These are phyloP conservation scores for Holacanthus passer DNA, from an alignment of 2,113 vertebrate genomes.

Conservation along the genomic window DNA sequence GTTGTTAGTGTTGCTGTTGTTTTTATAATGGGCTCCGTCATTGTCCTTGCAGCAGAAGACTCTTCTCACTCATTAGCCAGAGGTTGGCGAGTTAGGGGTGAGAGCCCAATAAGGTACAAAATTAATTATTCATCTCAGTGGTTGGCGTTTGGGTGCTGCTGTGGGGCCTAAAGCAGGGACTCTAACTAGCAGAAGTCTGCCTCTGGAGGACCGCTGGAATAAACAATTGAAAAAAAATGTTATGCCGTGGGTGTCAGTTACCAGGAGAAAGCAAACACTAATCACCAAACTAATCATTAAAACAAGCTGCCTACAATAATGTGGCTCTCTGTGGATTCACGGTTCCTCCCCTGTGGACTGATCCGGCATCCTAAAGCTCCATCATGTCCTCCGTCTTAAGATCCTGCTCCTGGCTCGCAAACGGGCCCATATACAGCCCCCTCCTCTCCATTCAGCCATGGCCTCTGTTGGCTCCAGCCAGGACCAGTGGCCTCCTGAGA, in stretches of 20 bases:
- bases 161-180: constrained; percentile 70
- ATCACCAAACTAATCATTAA: constrained; percentile 80
- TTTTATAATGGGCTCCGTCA: constrained; percentile 70
- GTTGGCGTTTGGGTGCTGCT: constrained; percentile 80
- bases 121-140: constrained; percentile 85
- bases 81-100: constrained; percentile 77
- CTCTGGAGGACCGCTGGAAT: constrained; percentile 76
- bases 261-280: constrained; percentile 75
- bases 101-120: constrained; percentile 79
- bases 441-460: constrained; percentile 59
- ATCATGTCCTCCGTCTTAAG: constrained; percentile 63
- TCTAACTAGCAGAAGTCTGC: constrained; percentile 81
- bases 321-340: constrained; percentile 68
- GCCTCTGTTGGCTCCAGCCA: constrained; percentile 75
- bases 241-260: constrained; percentile 74
- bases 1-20: constrained; percentile 71
- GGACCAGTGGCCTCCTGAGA: constrained; percentile 83
- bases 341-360: constrained; percentile 62
- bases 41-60: constrained; percentile 63
- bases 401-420: constrained; percentile 56
- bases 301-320: constrained; percentile 72
- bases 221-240: constrained; percentile 80
- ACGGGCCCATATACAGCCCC: constrained; percentile 58
- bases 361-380: constrained; percentile 69
- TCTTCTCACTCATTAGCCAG: constrained; percentile 84